A percentile compares a stretch with the other conserved stretches of the same genome.
Evolutionary conservation across 1,140 invertebrate genomes (phyloP).

Genomic region (Condylostylus longicornis): DNA sequence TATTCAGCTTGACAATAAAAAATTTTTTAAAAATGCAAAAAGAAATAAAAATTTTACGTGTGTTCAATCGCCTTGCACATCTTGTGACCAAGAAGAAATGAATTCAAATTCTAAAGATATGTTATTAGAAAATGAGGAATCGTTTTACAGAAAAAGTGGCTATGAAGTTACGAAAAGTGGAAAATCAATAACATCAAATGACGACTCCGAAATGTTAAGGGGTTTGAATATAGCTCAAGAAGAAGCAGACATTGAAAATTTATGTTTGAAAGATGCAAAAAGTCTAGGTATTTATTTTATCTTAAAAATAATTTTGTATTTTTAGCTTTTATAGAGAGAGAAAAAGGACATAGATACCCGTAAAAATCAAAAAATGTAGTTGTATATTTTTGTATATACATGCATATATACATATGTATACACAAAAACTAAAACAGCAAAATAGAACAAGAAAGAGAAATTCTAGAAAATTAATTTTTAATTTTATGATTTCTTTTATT

Average conservation of each 20-base stretch:
- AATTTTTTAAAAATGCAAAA: too few species aligned
- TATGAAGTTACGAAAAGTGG: conserved; percentile 8
- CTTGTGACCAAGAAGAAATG: conserved; percentile 35
- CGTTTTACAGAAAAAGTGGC: conserved; percentile 8
- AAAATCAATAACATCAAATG: background rate
- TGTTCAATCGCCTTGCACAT: conserved; percentile 25
- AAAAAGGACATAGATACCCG: too few species aligned
- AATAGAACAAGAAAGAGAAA: too few species aligned
- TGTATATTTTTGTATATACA: too few species aligned
- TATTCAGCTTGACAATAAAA: too few species aligned
- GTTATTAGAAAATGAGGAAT: conserved; percentile 33
- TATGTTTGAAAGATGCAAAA: conserved; percentile 3
- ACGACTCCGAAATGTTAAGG: background rate
- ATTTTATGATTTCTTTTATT: too few species aligned
- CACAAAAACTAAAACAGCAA: too few species aligned
- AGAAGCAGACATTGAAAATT: background rate
- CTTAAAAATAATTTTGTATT: too few species aligned
- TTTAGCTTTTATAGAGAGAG: too few species aligned
- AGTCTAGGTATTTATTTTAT: conserved; percentile 3
- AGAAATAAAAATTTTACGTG: conserved; percentile 1
- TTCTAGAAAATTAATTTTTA: too few species aligned
- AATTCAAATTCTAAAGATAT: conserved; percentile 49
- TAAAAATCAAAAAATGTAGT: too few species aligned
- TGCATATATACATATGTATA: too few species aligned
- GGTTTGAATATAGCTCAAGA: conserved; percentile 10